phyloP scores from a whole-genome alignment of 1,140 invertebrate genomes.

The Pseudomyrmex flavicornis region DNA sequence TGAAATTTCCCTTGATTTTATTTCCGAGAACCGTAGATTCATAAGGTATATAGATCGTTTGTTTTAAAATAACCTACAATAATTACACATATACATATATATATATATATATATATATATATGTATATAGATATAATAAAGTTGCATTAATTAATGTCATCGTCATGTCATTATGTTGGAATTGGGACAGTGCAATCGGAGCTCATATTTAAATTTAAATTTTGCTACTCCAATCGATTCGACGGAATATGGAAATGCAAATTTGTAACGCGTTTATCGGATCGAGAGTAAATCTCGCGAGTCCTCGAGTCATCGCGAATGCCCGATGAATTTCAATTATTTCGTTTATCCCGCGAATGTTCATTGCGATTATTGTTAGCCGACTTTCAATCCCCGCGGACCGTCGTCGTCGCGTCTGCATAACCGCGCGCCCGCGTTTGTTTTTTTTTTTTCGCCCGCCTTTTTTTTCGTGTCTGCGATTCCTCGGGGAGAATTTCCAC shows the following conservation, averaged over 20 bases:
- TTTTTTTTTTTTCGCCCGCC: background rate
- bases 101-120: too few species aligned
- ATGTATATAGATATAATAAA: background rate
- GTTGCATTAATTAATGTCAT: conserved; percentile 22
- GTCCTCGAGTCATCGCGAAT: conserved; percentile 7
- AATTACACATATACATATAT: too few species aligned
- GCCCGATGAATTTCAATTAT: conserved; percentile 70
- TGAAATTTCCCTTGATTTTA: too few species aligned
- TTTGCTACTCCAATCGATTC: background rate
- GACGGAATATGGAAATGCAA: background rate
- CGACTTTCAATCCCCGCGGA: conserved; percentile 51
- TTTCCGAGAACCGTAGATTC: too few species aligned
- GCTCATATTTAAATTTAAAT: conserved; percentile 1
- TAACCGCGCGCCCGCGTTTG: too few species aligned
- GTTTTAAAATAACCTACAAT: too few species aligned
- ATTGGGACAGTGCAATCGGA: background rate
- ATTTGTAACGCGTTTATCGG: background rate
- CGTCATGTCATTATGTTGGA: background rate
- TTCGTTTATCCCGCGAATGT: conserved; percentile 17
- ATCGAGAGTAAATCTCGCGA: conserved; percentile 20
- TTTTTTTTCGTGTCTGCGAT: conserved; percentile 23
- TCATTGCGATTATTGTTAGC: conserved; percentile 41
- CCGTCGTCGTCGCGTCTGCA: background rate
- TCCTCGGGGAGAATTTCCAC: conserved; percentile 7
- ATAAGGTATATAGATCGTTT: too few species aligned